These are phyloP conservation scores for Nephrotoma guestfalica DNA, from an alignment of 2,888 invertebrate genomes.

Conservation along the genomic window DNA sequence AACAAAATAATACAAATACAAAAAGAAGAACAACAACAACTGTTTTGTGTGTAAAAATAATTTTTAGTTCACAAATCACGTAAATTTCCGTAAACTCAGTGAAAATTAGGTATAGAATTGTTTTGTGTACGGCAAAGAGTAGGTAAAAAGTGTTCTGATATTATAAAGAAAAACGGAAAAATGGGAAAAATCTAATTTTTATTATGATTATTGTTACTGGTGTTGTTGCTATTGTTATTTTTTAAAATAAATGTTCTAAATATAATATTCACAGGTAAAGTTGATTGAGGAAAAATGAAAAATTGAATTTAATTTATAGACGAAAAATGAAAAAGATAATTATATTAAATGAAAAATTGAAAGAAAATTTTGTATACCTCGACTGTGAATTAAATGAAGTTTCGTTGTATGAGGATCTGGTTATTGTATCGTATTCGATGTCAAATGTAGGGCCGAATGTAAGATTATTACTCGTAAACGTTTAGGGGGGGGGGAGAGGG, in stretches of 20 bases:
- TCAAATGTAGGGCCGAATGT: too few species aligned
- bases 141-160: background rate
- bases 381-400: background rate
- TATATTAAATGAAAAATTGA: background rate
- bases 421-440: too few species aligned
- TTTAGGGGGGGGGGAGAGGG: too few species aligned
- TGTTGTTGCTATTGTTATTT: background rate
- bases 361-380: background rate
- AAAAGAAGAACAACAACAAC: background rate
- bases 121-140: background rate
- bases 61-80: background rate
- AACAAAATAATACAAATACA: background rate
- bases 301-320: background rate
- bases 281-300: background rate
- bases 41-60: background rate
- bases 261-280: background rate
- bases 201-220: background rate
- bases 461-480: too few species aligned
- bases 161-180: background rate
- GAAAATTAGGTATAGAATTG: background rate
- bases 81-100: background rate
- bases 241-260: background rate
- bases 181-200: background rate
- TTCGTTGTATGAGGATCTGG: too few species aligned
- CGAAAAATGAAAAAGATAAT: background rate